Percentiles rank a stretch among this genome's conserved stretches.
These are phyloP conservation scores for Mirounga angustirostris DNA, from an alignment of 2,113 vertebrate genomes.

Conservation along the genomic window DNA sequence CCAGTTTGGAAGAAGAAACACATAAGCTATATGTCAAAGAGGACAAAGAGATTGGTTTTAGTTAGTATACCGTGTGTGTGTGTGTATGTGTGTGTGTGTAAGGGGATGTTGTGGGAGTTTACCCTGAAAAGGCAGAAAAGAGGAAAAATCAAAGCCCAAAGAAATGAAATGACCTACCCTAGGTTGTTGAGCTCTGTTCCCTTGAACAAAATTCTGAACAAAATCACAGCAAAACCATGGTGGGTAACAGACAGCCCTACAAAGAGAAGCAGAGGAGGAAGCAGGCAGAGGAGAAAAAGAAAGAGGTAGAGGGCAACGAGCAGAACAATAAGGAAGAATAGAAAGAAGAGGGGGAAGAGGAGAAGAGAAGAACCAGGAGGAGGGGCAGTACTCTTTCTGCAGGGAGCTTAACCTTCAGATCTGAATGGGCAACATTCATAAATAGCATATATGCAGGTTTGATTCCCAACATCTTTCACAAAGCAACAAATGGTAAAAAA, in stretches of 20 bases:
- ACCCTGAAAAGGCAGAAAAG: background rate
- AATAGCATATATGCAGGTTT: background rate
- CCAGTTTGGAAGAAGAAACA: background rate
- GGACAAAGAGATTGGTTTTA: background rate
- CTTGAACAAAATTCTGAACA: background rate
- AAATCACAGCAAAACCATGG: background rate
- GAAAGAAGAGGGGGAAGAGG: background rate
- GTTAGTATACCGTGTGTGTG: background rate
- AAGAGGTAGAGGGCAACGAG: background rate
- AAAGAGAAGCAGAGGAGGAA: background rate
- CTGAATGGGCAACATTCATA: background rate
- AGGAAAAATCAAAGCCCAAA: background rate
- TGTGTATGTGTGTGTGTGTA: background rate
- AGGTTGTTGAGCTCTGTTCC: background rate
- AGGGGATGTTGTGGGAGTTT: background rate
- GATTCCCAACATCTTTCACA: background rate
- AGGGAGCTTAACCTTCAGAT: background rate
- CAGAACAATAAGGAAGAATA: background rate
- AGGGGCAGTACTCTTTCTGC: background rate
- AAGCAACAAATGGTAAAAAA: background rate
- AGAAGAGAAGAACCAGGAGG: background rate
- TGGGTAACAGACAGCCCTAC: background rate
- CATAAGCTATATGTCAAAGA: background rate
- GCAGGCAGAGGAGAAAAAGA: too few species aligned
- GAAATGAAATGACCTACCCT: background rate